Conservation (phyloP, 2,888 invertebrate species). For the Leptinotarsa juncta region DNA sequence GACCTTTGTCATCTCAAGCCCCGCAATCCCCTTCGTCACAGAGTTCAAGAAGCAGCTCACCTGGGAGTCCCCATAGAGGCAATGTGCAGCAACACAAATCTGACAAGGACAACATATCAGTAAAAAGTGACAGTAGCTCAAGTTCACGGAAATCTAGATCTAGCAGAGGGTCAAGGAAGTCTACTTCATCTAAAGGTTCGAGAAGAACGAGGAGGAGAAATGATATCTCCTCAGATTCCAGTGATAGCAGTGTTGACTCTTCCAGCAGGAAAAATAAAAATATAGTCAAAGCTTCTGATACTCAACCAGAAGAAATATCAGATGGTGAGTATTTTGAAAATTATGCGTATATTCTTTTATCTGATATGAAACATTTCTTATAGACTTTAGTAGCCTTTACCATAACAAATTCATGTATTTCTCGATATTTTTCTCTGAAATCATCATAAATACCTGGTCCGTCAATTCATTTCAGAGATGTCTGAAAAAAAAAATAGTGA, state of each 20-base stretch:
- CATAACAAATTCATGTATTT: too few relatives aligned
- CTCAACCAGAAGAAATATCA: conserved; percentile 72
- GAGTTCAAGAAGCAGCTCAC: conserved; percentile 50
- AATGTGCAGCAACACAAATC: conserved; percentile 15
- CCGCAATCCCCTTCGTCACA: conserved; percentile 49
- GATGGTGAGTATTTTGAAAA: conserved; percentile 66
- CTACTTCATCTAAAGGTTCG: conserved; percentile 48
- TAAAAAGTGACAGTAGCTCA: conserved; percentile 55
- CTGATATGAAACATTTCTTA: too few relatives aligned
- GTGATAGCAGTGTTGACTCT: conserved; percentile 62
- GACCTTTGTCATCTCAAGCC: conserved; percentile 1
- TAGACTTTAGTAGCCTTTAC: too few relatives aligned
- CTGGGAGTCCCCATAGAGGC: conserved; percentile 33
- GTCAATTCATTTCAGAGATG: too few relatives aligned
- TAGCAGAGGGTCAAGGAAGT: conserved; percentile 50
- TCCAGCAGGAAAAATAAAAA: conserved; percentile 60
- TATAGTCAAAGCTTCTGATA: conserved; percentile 55
- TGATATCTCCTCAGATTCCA: conserved; percentile 60
- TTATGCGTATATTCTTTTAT: too few relatives aligned
- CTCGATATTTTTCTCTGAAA: too few relatives aligned
- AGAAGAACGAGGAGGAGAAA: conserved; percentile 53
- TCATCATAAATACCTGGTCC: too few relatives aligned
- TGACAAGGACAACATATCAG: conserved; percentile 51
- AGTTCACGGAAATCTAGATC: conserved; percentile 55
- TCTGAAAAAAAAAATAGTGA: too few relatives aligned